Conservation (phyloP, 2,797 vertebrate species). For the Falco rusticolus region DNA sequence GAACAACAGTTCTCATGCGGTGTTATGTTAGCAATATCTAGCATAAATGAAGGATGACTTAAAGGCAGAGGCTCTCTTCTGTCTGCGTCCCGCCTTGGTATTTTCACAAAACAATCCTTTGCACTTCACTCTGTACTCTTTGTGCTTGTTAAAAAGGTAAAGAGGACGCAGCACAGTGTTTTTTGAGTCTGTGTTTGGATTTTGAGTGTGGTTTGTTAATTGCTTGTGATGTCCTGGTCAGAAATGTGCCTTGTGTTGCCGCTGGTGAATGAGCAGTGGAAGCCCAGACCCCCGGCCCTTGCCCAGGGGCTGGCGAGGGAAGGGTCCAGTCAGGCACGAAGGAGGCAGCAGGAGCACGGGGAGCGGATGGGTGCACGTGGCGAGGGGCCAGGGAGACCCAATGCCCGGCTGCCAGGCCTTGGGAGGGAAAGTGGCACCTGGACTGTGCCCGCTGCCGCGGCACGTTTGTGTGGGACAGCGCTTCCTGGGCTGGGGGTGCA, state of each 20-base stretch:
- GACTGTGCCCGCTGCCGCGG: fast-evolving
- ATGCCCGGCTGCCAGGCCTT: not conserved
- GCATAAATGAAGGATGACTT: not conserved
- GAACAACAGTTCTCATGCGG: not conserved
- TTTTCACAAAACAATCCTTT: no score
- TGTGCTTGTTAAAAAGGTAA: not conserved
- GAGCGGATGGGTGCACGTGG: no score
- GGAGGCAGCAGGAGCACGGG: not conserved
- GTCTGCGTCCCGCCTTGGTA: not conserved
- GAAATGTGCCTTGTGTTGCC: not conserved
- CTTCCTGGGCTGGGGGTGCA: not conserved
- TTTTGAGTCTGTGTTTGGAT: not conserved
- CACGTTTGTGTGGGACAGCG: not conserved
- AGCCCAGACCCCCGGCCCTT: not conserved
- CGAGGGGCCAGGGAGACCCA: no score
- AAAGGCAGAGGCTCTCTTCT: not conserved
- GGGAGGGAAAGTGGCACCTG: not conserved
- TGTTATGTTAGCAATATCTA: no score
- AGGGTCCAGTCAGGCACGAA: fast-evolving
- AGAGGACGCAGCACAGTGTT: not conserved
- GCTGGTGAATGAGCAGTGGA: not conserved
- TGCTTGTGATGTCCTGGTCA: not conserved
- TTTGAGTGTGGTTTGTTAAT: not conserved
- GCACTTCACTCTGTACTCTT: not conserved
- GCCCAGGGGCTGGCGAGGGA: not conserved